Percentiles rank a stretch among this genome's conserved stretches.
Evolutionary conservation across 2,113 vertebrate genomes (phyloP).

Genomic region (Labeo rohita): DNA sequence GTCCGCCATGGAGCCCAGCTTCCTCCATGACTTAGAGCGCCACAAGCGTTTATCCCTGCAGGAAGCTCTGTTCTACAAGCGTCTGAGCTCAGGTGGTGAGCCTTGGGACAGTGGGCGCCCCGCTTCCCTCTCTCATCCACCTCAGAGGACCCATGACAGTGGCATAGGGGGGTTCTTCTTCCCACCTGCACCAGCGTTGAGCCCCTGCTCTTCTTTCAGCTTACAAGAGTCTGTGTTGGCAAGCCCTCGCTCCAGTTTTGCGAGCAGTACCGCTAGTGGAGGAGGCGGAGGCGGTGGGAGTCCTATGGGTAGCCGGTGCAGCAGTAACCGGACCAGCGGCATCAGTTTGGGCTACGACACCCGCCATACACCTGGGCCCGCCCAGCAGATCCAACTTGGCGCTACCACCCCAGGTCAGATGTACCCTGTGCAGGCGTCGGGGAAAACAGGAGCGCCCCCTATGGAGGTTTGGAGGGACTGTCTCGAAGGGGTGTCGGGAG

Average conservation of each 20-base stretch:
- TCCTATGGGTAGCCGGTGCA: constrained; percentile 82
- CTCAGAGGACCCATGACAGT: constrained; percentile 67
- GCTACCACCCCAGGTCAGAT: constrained; percentile 53
- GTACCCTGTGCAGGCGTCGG: constrained; percentile 48
- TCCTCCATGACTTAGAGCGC: constrained; percentile 75
- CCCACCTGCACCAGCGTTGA: constrained; percentile 70
- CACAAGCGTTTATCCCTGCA: constrained; percentile 80
- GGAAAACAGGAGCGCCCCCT: constrained; percentile 60
- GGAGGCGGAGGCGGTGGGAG: constrained; percentile 80
- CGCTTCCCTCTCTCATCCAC: constrained; percentile 73
- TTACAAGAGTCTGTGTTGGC: constrained; percentile 79
- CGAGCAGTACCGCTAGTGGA: constrained; percentile 85
- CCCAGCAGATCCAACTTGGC: constrained; percentile 66
- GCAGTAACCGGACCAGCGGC: constrained; percentile 87
- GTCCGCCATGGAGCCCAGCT: constrained; percentile 65
- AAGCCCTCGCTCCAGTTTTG: constrained; percentile 85
- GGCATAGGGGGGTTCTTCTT: constrained; percentile 70
- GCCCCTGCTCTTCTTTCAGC: constrained; percentile 80
- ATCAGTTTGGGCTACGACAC: constrained; percentile 88
- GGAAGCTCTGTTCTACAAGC: constrained; percentile 78
- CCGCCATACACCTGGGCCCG: constrained; percentile 76
- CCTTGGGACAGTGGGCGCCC: constrained; percentile 76
- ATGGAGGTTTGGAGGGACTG: constrained; percentile 77
- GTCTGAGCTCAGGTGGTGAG: constrained; percentile 76
- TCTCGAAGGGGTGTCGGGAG: constrained; percentile 67